Percentiles rank a stretch among this genome's conserved stretches.
These are phyloP conservation scores for Ammodramus savannarum DNA, from an alignment of 2,113 vertebrate species.

Conservation along the genomic window DNA sequence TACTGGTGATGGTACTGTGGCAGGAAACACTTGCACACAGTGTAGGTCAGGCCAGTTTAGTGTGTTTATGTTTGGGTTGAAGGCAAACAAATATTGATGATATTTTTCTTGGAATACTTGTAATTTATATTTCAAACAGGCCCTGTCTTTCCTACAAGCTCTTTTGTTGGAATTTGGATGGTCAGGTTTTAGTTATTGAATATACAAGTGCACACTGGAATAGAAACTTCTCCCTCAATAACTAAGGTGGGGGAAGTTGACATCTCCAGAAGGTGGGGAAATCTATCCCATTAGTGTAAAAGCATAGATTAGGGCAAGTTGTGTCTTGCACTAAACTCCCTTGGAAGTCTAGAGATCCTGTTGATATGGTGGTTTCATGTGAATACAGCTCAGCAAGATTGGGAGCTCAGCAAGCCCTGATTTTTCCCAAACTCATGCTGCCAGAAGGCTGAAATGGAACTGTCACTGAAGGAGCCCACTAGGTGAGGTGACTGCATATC, in stretches of 20 bases:
- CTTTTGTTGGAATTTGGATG: neutral
- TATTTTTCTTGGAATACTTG: neutral
- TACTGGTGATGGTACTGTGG: neutral
- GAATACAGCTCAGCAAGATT: neutral
- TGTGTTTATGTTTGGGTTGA: neutral
- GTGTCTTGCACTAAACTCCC: neutral
- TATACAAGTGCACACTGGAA: neutral
- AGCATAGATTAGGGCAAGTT: neutral
- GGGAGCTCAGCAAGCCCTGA: neutral
- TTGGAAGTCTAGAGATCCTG: neutral
- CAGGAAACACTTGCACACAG: accelerated
- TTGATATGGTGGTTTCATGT: neutral
- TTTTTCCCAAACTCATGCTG: neutral
- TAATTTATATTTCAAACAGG: neutral
- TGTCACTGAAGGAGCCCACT: neutral
- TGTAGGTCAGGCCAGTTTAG: accelerated
- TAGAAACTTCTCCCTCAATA: neutral
- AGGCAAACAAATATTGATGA: neutral
- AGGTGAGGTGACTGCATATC: neutral
- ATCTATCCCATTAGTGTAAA: neutral
- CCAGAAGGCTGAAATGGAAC: neutral
- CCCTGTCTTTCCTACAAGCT: neutral
- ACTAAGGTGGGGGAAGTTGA: neutral
- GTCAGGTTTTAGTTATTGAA: neutral
- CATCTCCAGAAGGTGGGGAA: neutral